These are phyloP conservation scores for Phymatocera aterrima DNA, from an alignment of 2,888 invertebrate genomes.

Conservation along the genomic window DNA sequence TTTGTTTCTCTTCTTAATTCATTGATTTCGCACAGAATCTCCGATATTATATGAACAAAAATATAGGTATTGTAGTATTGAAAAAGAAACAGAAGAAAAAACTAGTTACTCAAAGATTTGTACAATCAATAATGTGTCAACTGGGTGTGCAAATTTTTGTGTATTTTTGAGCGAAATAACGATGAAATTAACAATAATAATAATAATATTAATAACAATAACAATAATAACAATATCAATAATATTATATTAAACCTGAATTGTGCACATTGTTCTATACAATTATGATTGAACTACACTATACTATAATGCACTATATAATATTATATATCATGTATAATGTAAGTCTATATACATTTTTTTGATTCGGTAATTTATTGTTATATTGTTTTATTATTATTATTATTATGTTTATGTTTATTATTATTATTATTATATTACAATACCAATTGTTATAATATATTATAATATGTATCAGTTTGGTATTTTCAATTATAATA, in stretches of 20 bases:
- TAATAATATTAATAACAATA: slow-evolving; percentile 13
- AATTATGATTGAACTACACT: no score
- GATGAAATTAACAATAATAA: slow-evolving; percentile 36
- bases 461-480: not conserved
- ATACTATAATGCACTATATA: no score
- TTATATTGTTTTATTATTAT: not conserved
- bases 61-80: not conserved
- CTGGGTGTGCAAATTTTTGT: no score
- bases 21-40: no score
- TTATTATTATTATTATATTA: not conserved
- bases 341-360: slow-evolving; percentile 15
- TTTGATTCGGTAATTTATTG: slow-evolving; percentile 43
- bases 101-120: slow-evolving; percentile 47
- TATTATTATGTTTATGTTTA: slow-evolving; percentile 4
- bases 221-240: slow-evolving; percentile 5
- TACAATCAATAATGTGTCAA: slow-evolving; percentile 50
- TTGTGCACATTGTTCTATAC: not conserved
- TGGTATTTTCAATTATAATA: not conserved
- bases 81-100: not conserved
- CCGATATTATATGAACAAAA: not conserved
- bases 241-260: slow-evolving; percentile 2
- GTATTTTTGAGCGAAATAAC: no score
- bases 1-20: no score
- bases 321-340: slow-evolving; percentile 11
- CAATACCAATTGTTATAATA: not conserved